These are phyloP conservation scores for Electrona antarctica DNA, from an alignment of 2,113 vertebrate species.

Conservation along the genomic window DNA sequence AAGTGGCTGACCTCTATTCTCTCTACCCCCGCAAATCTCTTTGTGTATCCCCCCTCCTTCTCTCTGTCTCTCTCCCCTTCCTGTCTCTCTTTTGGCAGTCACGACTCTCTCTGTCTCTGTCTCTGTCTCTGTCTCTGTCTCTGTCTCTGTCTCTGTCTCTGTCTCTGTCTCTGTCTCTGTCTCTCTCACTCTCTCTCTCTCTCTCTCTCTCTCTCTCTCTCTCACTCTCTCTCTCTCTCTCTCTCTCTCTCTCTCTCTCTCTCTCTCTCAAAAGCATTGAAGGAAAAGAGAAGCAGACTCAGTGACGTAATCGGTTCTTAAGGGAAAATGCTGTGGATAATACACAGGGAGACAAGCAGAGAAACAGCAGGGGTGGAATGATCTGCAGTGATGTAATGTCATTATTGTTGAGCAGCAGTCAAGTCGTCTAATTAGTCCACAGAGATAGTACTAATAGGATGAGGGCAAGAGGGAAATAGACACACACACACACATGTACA, in stretches of 20 bases:
- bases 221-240: neutral
- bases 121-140: neutral
- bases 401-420: neutral
- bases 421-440: conserved; percentile 7
- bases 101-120: neutral
- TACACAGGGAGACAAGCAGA: conserved; percentile 11
- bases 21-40: too few relatives aligned
- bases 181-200: neutral
- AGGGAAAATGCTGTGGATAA: conserved; percentile 27
- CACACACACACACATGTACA: conserved; percentile 1
- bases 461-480: neutral
- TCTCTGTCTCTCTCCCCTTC: neutral
- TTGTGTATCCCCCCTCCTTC: too few relatives aligned
- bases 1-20: conserved; percentile 32
- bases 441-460: neutral
- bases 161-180: neutral
- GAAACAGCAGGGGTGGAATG: neutral
- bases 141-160: neutral
- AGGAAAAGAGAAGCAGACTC: conserved; percentile 21
- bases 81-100: neutral
- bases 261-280: conserved; percentile 35
- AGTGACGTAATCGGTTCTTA: conserved; percentile 44
- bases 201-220: conserved; percentile 26
- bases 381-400: neutral
- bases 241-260: conserved; percentile 12